phyloP scores from a whole-genome alignment of 2,888 invertebrate species.

The Clusia tigrina region DNA sequence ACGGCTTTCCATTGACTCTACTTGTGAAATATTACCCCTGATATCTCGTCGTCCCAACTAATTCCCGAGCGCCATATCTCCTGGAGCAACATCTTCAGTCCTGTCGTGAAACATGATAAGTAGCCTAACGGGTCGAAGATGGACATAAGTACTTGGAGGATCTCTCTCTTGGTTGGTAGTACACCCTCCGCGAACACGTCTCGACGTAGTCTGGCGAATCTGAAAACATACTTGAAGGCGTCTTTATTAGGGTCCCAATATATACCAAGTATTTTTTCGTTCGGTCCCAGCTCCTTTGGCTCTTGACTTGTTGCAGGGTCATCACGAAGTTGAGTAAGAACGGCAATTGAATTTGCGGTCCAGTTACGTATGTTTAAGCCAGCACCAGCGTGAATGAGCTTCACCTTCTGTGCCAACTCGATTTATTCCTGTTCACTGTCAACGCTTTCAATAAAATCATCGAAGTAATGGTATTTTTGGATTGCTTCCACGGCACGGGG shows the following conservation, averaged over 20 bases:
- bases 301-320: no score
- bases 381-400: no score
- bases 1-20: slow-evolving; percentile 31
- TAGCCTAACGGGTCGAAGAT: slow-evolving; percentile 36
- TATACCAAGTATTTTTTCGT: slow-evolving; percentile 1
- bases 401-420: no score
- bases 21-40: slow-evolving; percentile 16
- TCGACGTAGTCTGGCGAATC: slow-evolving; percentile 30
- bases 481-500: no score
- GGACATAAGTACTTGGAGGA: slow-evolving; percentile 34
- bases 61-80: slow-evolving; percentile 37
- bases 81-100: slow-evolving; percentile 35
- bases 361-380: no score
- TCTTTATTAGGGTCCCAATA: slow-evolving; percentile 23
- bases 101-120: slow-evolving; percentile 29
- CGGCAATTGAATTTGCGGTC: no score
- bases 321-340: background rate
- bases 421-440: no score
- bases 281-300: background rate
- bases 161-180: slow-evolving; percentile 32
- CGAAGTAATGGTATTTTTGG: no score
- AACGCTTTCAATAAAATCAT: no score
- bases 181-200: slow-evolving; percentile 24
- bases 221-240: slow-evolving; percentile 32
- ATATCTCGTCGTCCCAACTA: slow-evolving; percentile 29